Base-by-base conservation (phyloP, 1,140 invertebrate species). In the Zaprionus kolodkinae region DNA sequence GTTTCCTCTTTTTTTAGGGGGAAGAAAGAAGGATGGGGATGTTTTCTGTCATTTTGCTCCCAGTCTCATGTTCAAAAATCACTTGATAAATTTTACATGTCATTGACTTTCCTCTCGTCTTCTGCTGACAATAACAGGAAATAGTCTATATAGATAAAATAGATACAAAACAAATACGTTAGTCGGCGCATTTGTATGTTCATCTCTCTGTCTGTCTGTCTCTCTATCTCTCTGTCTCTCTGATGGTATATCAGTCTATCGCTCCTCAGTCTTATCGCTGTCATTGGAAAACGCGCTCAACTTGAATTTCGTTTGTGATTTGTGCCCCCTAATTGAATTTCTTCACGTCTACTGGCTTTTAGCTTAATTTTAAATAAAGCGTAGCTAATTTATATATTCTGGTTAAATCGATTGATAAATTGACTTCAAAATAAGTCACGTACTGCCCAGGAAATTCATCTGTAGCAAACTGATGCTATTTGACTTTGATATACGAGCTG, bases 31-130 rank as follows among this genome's bases (percentile, higher is more conserved):
- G 6, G 40, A 15, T 9, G n/a, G n/a, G n/a, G 40, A 45, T 45
- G 40, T 45, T 45, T 45, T 15, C 7, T 57, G 15, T 66, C 21
- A 27, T 70, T 70, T 63, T 63, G 1, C 21, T 21, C 62, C 45
- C 17, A n/a, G 12, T 43, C 13, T 13, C 45, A 36, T 45, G 17
- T 15, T 35, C 15, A 54, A 62, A 27, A 70, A 70, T 74, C 70
- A 88, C 56, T 83, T 79, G 77, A 78, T 60, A 80, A 84, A 88
- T 87, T 84, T 78, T 63, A 84, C 77, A 83, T 78, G 68, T 68
- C 65, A 78, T 75, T 84, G 77, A 70, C 35, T 77, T 52, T 33
- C 45, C 45, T 63, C 30, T 36, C 65, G 50, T 9, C 7, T 17
- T 9, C 7, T 17, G 30, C 74, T 69, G 56, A 64, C 69, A 77